These are phyloP conservation scores for Augochlorella aurata DNA, from an alignment of 2,888 invertebrate species.

Conservation along the genomic window DNA sequence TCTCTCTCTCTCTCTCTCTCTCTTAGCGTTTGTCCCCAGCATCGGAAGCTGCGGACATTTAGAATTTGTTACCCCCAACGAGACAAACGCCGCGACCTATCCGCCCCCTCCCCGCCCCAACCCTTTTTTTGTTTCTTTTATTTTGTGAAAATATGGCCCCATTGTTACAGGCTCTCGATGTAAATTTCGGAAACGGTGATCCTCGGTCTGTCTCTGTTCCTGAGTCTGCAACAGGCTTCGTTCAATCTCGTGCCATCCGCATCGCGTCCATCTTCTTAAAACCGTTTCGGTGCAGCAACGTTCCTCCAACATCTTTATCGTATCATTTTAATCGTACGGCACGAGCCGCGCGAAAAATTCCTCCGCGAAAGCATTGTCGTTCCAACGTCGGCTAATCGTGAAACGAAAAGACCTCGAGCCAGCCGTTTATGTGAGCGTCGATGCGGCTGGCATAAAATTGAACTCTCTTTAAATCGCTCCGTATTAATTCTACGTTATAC, in stretches of 20 bases:
- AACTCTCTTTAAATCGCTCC: slow-evolving; percentile 65
- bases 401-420: not conserved
- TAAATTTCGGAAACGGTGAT: slow-evolving; percentile 61
- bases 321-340: no score
- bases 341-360: no score
- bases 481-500: slow-evolving; percentile 60
- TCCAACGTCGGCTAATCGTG: no score
- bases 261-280: slow-evolving; percentile 1
- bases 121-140: slow-evolving; percentile 41
- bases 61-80: slow-evolving; percentile 74
- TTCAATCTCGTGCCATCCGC: slow-evolving; percentile 58
- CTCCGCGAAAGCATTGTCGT: no score
- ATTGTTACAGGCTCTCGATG: slow-evolving; percentile 80
- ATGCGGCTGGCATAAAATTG: slow-evolving; percentile 65
- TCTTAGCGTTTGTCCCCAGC: not conserved
- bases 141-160: slow-evolving; percentile 81
- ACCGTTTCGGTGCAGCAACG: not conserved
- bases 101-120: slow-evolving; percentile 44
- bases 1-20: no score
- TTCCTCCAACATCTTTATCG: no score
- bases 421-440: not conserved
- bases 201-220: slow-evolving; percentile 64
- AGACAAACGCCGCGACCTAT: slow-evolving; percentile 64
- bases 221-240: slow-evolving; percentile 78
- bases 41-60: slow-evolving; percentile 73